Evolutionary conservation across 2,888 invertebrate genomes (phyloP).

Genomic region (Aproaerema taeniolella): DNA sequence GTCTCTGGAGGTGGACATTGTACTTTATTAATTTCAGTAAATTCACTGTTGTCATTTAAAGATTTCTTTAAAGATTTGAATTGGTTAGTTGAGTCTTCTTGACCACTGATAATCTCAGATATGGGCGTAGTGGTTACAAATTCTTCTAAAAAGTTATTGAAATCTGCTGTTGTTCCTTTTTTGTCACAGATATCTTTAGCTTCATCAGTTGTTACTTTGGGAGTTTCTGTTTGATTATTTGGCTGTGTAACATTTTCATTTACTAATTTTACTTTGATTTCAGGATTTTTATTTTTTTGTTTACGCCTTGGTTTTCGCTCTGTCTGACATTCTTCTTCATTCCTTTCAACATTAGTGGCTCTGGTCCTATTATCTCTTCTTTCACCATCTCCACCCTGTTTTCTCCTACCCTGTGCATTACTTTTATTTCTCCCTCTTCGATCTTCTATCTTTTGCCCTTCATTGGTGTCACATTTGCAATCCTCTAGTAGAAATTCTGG

Average conservation of each 20-base stretch:
- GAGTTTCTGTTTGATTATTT: not conserved
- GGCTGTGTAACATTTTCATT: not conserved
- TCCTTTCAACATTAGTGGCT: not conserved
- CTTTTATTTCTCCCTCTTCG: slow-evolving; percentile 14
- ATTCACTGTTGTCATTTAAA: too few relatives aligned
- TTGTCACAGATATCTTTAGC: too few relatives aligned
- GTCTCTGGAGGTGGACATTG: too few relatives aligned
- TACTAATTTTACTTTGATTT: slow-evolving; percentile 10
- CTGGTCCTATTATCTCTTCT: slow-evolving; percentile 3
- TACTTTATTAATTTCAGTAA: too few relatives aligned
- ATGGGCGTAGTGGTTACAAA: too few relatives aligned
- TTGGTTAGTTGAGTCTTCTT: too few relatives aligned
- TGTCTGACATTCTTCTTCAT: slow-evolving; percentile 16
- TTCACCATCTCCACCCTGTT: slow-evolving; percentile 9
- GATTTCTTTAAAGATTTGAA: too few relatives aligned
- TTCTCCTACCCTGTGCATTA: slow-evolving; percentile 9
- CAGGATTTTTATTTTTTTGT: slow-evolving; percentile 6
- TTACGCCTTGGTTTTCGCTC: slow-evolving; percentile 2
- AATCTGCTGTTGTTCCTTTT: too few relatives aligned
- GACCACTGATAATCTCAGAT: too few relatives aligned
- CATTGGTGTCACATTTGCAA: not conserved
- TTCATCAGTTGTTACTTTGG: too few relatives aligned
- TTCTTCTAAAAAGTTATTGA: too few relatives aligned
- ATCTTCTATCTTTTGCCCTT: slow-evolving; percentile 4
- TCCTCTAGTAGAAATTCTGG: slow-evolving; percentile 27